Percentiles rank a stretch among this genome's conserved stretches.
Evolutionary conservation across 2,888 invertebrate species (phyloP).

Genomic region (Odontothrips loti): DNA sequence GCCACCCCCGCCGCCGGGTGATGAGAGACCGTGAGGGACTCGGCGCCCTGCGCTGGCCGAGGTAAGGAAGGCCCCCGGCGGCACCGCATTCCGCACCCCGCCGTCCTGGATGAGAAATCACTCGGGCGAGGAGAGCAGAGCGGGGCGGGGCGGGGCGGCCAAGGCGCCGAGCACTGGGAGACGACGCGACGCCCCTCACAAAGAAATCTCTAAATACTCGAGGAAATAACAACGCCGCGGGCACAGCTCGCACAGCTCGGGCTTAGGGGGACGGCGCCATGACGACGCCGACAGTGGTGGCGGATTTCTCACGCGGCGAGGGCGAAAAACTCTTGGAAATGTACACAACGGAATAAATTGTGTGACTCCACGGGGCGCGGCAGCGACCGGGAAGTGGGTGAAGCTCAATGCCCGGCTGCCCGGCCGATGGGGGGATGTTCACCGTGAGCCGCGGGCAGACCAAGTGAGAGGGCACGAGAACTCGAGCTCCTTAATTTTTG

Average conservation of each 20-base stretch:
- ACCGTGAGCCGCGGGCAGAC: background rate
- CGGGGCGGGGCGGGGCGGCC: background rate
- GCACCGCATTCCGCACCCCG: background rate
- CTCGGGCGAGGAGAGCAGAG: background rate
- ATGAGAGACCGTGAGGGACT: background rate
- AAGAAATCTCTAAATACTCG: slow-evolving; percentile 25
- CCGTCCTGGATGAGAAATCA: background rate
- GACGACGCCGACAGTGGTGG: background rate
- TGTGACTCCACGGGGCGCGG: background rate
- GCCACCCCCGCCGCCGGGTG: background rate
- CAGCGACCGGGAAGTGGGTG: background rate
- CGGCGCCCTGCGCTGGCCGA: background rate
- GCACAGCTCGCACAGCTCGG: background rate
- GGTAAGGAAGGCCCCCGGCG: background rate
- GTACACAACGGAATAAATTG: slow-evolving; percentile 26
- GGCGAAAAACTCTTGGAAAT: slow-evolving; percentile 15
- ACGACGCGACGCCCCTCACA: background rate
- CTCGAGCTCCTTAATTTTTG: background rate
- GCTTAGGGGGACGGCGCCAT: background rate
- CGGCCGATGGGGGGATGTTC: background rate
- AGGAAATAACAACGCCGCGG: slow-evolving; percentile 18
- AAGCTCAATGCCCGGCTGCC: background rate
- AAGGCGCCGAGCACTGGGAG: background rate
- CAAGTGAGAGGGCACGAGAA: background rate
- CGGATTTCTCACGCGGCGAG: background rate